Evolutionary conservation across 2,797 vertebrate species (phyloP), one percentile per base, ranked within the genome.

Genomic region (Bovichtus variegatus): DNA sequence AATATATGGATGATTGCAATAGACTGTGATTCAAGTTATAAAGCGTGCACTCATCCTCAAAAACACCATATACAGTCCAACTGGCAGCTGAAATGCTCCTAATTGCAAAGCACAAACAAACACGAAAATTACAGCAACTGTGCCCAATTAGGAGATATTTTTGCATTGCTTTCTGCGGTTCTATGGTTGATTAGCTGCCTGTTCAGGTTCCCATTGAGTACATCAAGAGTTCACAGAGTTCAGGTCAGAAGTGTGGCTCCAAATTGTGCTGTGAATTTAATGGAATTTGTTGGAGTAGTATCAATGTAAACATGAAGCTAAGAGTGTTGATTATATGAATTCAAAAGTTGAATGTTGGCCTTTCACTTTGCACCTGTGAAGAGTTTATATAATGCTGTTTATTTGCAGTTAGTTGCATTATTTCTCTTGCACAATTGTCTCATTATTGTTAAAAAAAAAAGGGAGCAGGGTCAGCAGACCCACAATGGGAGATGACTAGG

Each of bases 41-140:
- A 82, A 61, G 76, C 49, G 25, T 65, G 72, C 72, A 76, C 81
- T 82, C 78, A 81, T 88, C 64, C 74, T 86, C 71, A 82, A 81
- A 87, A 89, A 86, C 76, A 71, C 9, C 58, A 81, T 34, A 77
- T 76, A 82, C 67, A 83, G 79, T 86, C 78, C 78, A 83, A 90
- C 68, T 78, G 77, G 78, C 79, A 89, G 67, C 75, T 72, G 78
- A 91, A 90, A 85, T 55, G 71, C 74, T 85, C 40, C 74, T 90
- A 89, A 91, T 93, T 91, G 85, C 83, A 36, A 72, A 69, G 80
- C 81, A 78, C 76, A 90, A 91, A 93, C 91, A 93, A 91, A 91
- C 84, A 85, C 21, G 64, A 54, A 91, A 88, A 90, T 88, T 87
- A 85, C 76, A 90, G 84, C 87, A 89, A 90, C 85, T 87, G 88